Evolutionary conservation across 2,888 invertebrate species (phyloP).

Genomic region (Syrista parreyssii): DNA sequence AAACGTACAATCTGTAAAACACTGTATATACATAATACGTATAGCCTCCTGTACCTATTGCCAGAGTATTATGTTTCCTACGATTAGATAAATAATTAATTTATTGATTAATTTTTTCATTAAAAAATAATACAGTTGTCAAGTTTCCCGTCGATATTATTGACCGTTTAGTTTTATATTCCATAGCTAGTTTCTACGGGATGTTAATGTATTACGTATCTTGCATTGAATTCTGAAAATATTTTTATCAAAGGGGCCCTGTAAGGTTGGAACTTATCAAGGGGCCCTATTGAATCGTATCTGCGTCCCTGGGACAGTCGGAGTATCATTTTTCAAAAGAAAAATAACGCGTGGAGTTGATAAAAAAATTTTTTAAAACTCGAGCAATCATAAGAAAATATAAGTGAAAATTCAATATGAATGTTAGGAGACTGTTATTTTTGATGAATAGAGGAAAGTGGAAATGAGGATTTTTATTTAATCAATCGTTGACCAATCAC

Average conservation of each 20-base stretch:
- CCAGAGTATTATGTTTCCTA: neutral
- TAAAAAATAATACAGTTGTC: neutral
- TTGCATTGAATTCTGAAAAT: neutral
- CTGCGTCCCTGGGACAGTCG: neutral
- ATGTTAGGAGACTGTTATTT: neutral
- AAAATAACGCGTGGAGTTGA: neutral
- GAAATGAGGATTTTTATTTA: conserved; percentile 29
- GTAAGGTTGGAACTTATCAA: neutral
- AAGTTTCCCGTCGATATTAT: neutral
- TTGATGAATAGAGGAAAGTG: conserved; percentile 7
- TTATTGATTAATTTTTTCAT: neutral
- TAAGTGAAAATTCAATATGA: neutral
- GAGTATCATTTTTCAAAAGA: neutral
- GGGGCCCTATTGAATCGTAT: neutral
- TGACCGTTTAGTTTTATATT: neutral
- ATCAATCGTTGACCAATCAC: conserved; percentile 34
- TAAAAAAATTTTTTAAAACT: too few relatives aligned
- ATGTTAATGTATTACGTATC: neutral
- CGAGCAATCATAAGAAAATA: neutral
- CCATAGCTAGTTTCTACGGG: neutral
- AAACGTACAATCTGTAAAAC: neutral
- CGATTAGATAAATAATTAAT: neutral
- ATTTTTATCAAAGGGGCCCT: neutral
- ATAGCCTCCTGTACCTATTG: neutral
- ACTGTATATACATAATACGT: neutral